Evolutionary conservation across 2,888 invertebrate genomes (phyloP).

Genomic region (Girardia tigrina): DNA sequence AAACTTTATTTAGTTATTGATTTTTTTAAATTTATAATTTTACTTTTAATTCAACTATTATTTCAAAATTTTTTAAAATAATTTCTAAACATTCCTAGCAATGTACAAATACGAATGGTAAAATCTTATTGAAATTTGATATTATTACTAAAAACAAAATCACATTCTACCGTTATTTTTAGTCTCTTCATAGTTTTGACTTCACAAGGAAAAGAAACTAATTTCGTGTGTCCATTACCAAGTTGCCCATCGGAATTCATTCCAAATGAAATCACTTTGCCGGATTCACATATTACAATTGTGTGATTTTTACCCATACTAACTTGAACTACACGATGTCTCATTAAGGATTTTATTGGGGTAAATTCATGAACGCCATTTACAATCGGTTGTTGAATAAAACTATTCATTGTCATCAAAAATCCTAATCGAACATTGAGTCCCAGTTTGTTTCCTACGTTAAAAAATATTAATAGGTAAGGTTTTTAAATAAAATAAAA

Average conservation of each 20-base stretch:
- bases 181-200: slow-evolving; percentile 48
- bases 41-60: too few relatives aligned
- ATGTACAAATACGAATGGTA: too few relatives aligned
- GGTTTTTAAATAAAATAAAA: too few relatives aligned
- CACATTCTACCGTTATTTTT: too few relatives aligned
- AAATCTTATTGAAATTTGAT: too few relatives aligned
- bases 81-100: too few relatives aligned
- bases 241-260: slow-evolving; percentile 59
- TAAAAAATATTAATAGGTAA: too few relatives aligned
- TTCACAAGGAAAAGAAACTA: slow-evolving; percentile 47
- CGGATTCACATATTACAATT: slow-evolving; percentile 57
- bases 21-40: too few relatives aligned
- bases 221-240: slow-evolving; percentile 53
- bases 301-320: slow-evolving; percentile 58
- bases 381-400: slow-evolving; percentile 44
- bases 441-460: slow-evolving; percentile 58
- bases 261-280: slow-evolving; percentile 59
- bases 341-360: slow-evolving; percentile 52
- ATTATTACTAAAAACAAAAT: too few relatives aligned
- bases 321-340: slow-evolving; percentile 55
- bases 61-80: too few relatives aligned
- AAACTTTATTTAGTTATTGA: too few relatives aligned
- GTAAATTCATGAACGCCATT: slow-evolving; percentile 44
- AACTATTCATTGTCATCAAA: slow-evolving; percentile 52
- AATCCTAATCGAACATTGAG: slow-evolving; percentile 53